Evolutionary conservation across 2,797 vertebrate species (phyloP), one percentile per base, ranked within the genome.

Genomic region (Rhinophrynus dorsalis): DNA sequence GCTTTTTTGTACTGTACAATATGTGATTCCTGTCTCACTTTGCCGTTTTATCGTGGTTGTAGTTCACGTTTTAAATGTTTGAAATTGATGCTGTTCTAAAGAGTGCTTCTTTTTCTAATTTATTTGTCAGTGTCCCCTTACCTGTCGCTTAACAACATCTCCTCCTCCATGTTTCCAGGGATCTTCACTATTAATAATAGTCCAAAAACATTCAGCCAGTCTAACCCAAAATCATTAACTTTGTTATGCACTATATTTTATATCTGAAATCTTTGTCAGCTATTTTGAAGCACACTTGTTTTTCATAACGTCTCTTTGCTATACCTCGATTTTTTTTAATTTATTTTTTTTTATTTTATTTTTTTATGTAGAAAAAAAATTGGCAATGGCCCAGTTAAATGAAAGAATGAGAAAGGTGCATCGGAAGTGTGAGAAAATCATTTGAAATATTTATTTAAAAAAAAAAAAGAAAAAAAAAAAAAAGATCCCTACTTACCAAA

Each of bases 161-260:
- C 29, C 83, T 90, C 89, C 89, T 91, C 88, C 90, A 89, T 86
- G 81, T 84, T 89, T 84, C 88, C 88, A 85, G 85, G 88, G 90
- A 85, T 84, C 83, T 92, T 90, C 81, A 50, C 42, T 48, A 47
- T 57, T 40, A 71, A 30, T 58, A 58, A 56, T 70, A 70, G 24
- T 65, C 50, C 33, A 17, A 58, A 42, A 89, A 84, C 84, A 85
- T 85, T 88, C 83, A 76, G 86, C 87, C 90, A 87, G 84, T 86
- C 89, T 90, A 83, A 89, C 88, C 85, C 86, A 85, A 30, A 86
- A 90, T 92, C 88, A 89, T 88, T 91, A 88, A 90, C 88, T 92
- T 94, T 92, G 89, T 95, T 93, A 94, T 95, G 96, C 95, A 97
- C 95, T 98, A 92, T 92, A 95, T 94, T 88, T 89, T 92, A 89